Conservation (phyloP, 2,797 vertebrate genomes). For the Cephalopachus bancanus region DNA sequence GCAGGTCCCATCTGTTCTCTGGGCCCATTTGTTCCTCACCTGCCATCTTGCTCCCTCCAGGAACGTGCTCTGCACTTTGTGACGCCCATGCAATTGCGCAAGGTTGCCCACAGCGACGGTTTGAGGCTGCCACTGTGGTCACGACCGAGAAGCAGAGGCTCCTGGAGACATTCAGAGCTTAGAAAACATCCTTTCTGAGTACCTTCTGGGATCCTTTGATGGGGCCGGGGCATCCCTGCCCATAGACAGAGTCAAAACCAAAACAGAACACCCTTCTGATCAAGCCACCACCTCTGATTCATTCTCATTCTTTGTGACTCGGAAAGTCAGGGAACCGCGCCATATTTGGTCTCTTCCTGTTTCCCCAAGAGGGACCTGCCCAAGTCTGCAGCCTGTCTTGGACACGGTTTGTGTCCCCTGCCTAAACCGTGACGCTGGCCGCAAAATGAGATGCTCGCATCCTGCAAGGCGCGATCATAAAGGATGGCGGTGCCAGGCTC, state of each 20-base stretch:
- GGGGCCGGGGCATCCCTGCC: background rate
- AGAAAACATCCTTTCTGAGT: background rate
- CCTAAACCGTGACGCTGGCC: rapidly evolving
- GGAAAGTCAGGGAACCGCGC: background rate
- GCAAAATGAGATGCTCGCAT: background rate
- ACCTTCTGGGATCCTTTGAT: background rate
- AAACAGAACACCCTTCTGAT: background rate
- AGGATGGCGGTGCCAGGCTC: background rate
- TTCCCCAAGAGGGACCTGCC: background rate
- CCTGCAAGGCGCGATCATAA: background rate
- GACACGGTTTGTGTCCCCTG: background rate
- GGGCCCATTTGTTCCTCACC: background rate
- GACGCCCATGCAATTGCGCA: rapidly evolving
- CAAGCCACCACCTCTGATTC: background rate
- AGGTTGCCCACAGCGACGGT: background rate
- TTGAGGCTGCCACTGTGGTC: background rate
- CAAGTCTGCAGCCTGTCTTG: background rate
- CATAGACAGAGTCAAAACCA: background rate
- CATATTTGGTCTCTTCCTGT: background rate
- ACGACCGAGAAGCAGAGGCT: background rate
- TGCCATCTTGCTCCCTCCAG: background rate
- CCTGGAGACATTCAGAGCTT: background rate
- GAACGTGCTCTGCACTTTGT: background rate
- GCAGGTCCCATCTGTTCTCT: background rate
- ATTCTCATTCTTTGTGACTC: background rate